Base-by-base conservation (phyloP, 2,113 vertebrate species). In the Lethenteron camtschaticum region DNA sequence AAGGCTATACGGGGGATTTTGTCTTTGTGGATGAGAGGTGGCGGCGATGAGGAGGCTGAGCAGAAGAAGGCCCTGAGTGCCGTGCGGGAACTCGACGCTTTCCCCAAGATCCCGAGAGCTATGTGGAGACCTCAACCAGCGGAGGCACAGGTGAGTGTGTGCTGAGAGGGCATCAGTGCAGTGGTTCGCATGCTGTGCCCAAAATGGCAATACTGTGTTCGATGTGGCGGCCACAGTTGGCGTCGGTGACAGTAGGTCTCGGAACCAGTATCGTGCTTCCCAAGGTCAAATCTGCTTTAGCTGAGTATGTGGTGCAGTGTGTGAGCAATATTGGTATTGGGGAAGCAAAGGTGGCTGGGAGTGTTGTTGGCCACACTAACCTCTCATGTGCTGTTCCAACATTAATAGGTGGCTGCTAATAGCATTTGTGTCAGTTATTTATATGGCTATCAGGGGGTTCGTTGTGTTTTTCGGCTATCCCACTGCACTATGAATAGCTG, bases 101-200 rank as follows among this genome's bases (percentile, higher is more conserved):
- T 99, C 72, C 92, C 92, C 1, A 99, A 99, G 80, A 83, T 99
- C 73, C 94, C 56, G 88, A 90, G 57, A 95, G 92, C 79, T 99
- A 95, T 74, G 86, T 96, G 75, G 88, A 96, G 78, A 86, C 94
- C 8, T 85, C 92, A 70, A 83, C 85, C 0, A 94, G 85, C 0
- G 89, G 90, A 72, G 90, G 92, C 71, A 96, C 92, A 76, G 90
- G 92, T 96, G 16, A 6, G 13, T 12, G 3, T 57, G 57, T 70
- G 3, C 12, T 11, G 56, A 20, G 24, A 58, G 14, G n/a, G 18
- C 56, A 12, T 13, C 57, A 14, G 55, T 58, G 10, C 56, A 68
- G 56, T 16, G 58, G 13, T 12, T 68, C 59, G 59, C 20, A 68
- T 11, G 24, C 24, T 11, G 10, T n/a, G 10, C 63, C n/a, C 8